Evolutionary conservation across 2,888 invertebrate species (phyloP).

Genomic region (Syritta pipiens): DNA sequence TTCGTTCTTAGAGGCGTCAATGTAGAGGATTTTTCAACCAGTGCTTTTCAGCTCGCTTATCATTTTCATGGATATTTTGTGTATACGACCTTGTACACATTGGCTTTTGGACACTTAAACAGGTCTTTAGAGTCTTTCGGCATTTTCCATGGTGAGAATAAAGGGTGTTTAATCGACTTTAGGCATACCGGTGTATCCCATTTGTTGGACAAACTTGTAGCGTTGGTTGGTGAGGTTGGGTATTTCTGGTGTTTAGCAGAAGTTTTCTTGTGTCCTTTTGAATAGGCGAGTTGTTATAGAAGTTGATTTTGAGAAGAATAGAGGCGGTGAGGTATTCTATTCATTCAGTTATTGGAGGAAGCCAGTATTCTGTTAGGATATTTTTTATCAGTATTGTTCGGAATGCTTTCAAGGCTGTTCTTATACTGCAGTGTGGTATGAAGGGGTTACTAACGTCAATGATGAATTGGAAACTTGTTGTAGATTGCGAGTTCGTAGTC

Average conservation of each 20-base stretch:
- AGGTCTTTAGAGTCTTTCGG: no score
- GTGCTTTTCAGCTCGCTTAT: no score
- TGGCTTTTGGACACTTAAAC: no score
- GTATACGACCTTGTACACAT: no score
- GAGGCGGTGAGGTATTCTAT: neutral
- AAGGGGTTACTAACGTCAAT: neutral
- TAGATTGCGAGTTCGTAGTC: slow-evolving; percentile 20
- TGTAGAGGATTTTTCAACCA: no score
- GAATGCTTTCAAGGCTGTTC: neutral
- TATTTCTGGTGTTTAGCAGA: neutral
- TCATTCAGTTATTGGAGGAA: neutral
- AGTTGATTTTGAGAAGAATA: neutral
- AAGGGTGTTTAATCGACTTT: neutral
- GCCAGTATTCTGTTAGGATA: neutral
- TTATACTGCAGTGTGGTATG: neutral
- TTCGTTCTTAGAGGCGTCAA: neutral
- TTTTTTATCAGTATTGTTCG: neutral
- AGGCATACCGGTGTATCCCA: neutral
- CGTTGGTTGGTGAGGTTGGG: neutral
- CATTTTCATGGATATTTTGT: no score
- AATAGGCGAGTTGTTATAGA: no score
- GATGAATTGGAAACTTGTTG: slow-evolving; percentile 18
- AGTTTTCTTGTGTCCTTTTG: no score
- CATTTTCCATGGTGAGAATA: no score
- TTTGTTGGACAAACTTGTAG: neutral